Evolutionary conservation across 2,888 invertebrate genomes (phyloP), one percentile per base, ranked within the genome.

Genomic region (Xylota segnis): DNA sequence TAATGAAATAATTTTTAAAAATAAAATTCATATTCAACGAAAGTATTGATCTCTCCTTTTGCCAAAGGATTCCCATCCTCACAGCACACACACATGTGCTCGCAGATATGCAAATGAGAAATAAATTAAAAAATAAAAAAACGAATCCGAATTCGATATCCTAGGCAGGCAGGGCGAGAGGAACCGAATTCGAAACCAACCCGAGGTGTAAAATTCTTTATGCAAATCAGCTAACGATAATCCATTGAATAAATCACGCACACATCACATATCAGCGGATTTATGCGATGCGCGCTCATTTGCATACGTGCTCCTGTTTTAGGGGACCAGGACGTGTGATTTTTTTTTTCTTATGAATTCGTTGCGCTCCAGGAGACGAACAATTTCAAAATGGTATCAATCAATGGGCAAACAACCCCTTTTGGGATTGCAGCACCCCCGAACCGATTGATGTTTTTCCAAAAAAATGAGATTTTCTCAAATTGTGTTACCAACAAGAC

Each of bases 201-300:
- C 65, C 76, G 76, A 86, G 86, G 86, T 86, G 86, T 82, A 82
- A 86, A 82, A 43, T 50, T 66, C 72, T 81, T 82, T 86, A 86
- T 86, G 86, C 82, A 86, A 86, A 86, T 86, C 68, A 82, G 68
- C 18, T 27, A 66, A 70, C 75, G 54, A 71, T 76, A 86, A 86
- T 86, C 86, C 68, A 82, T 86, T 82, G 86, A 86, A 86, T 82
- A 72, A 77, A 86, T 77, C 82, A 68, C 72, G 82, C 82, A 86
- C 84, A 61, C 82, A 82, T 82, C 82, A 63, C 86, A 77, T 81
- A 86, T 86, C 86, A 82, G 76, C 82, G 56, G 63, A 75, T 72
- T 86, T 71, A 65, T 72, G 76, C 50, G 72, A 63, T 77, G 68
- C 72, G 45, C 58, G 43, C 72, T 82, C 81, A 86, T 86, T 86